Conservation (phyloP, 2,888 invertebrate genomes). For the Keiferia lycopersicella region DNA sequence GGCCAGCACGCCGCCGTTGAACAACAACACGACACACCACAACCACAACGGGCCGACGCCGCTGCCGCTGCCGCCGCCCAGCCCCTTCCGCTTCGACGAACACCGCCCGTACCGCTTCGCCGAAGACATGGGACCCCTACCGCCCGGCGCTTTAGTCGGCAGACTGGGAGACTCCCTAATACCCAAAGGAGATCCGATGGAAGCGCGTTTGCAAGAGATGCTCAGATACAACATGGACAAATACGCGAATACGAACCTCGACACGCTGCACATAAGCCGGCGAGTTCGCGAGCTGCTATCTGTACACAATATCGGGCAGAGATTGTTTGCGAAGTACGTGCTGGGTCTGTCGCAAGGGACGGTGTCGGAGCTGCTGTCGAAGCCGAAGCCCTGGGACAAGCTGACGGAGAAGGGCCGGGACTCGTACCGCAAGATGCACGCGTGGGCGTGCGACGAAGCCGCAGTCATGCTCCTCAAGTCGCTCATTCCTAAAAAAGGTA, state of each 20-base stretch:
- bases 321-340: slow-evolving; percentile 99
- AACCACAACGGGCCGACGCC: slow-evolving; percentile 77
- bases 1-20: slow-evolving; percentile 75
- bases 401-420: slow-evolving; percentile 99
- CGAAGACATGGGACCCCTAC: slow-evolving; percentile 87
- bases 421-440: slow-evolving; percentile 99
- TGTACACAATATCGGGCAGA: slow-evolving; percentile 98
- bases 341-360: slow-evolving; percentile 98
- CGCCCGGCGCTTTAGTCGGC: slow-evolving; percentile 91
- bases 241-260: slow-evolving; percentile 95
- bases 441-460: slow-evolving; percentile 99
- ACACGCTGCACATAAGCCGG: slow-evolving; percentile 96
- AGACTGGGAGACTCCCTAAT: slow-evolving; percentile 94
- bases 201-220: slow-evolving; percentile 95
- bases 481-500: slow-evolving; percentile 98
- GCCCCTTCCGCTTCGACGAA: slow-evolving; percentile 91
- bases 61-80: slow-evolving; percentile 76
- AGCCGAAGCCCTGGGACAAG: slow-evolving; percentile 99
- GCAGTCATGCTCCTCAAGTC: slow-evolving; percentile 98
- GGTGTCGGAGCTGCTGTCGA: slow-evolving; percentile 98
- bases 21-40: slow-evolving; percentile 80
- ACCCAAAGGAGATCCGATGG: slow-evolving; percentile 96
- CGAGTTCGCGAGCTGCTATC: slow-evolving; percentile 96
- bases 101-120: slow-evolving; percentile 91
- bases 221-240: slow-evolving; percentile 97